Base-by-base conservation (phyloP, 2,888 invertebrate species). In the Polyommatus iphigenia region DNA sequence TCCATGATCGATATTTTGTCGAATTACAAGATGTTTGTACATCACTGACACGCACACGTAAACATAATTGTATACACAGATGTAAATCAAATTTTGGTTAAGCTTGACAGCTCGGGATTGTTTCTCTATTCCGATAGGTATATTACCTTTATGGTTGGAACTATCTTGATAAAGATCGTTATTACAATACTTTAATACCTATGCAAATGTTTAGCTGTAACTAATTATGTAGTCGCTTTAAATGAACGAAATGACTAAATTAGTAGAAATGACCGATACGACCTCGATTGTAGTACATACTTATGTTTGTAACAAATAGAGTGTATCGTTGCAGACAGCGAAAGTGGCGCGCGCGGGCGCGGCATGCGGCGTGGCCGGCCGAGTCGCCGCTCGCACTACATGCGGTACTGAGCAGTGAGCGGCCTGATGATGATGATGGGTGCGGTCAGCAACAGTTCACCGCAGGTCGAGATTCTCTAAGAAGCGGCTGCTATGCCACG, bases 341-440 rank as follows among this genome's bases (percentile, higher is more conserved):
- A 93, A 82, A 93, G 92, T 82, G 91, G 92, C 6, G 78, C 87
- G 73, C 91, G 93, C 75, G 93, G 93, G 1, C 92, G 93, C 20
- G 93, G 93, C 78, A 86, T 88, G 88, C 86, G 93, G 10, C 87
- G 93, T 59, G 93, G 93, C 0, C 86, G 93, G 5, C 90, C 92
- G 4, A 83, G 89, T 24, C 85, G 93, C 77, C 85, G 93, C 80
- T 86, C 89, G 41, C 90, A 92, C 81, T 92, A 90, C 83, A 88
- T 87, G 86, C 88, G 91, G 85, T 92, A 87, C 83, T 92, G 90
- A 86, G 77, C 77, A 8, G n/a, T n/a, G n/a, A n/a, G 54, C 29
- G 0, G 15, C 20, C 20, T 62, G 62, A 24, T 13, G 29, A 67
- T 29, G 67, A 15, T 67, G 67, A 24, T 67, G 29, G 24, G 62